Percentiles rank a stretch among this genome's conserved stretches.
Evolutionary conservation across 2,888 invertebrate genomes (phyloP).

Genomic region (Periphyllus acericola): DNA sequence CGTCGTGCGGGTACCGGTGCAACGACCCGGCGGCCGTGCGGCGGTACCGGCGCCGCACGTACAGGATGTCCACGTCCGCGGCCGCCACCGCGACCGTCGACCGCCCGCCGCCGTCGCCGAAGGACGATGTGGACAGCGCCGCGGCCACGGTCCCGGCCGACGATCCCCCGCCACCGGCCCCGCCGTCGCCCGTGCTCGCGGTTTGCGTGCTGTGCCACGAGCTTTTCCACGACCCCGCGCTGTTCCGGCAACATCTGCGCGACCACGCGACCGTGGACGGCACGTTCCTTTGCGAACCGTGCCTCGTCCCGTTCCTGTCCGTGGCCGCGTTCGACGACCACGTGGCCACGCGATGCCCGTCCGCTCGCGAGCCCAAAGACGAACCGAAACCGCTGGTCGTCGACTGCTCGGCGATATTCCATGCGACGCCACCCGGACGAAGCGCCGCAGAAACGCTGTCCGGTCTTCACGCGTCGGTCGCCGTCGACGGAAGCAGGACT

Average conservation of each 20-base stretch:
- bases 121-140: not conserved
- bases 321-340: not conserved
- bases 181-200: not conserved
- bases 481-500: not conserved
- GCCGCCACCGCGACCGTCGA: not conserved
- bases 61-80: no score
- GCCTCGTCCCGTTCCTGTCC: slow-evolving; percentile 35
- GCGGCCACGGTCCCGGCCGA: not conserved
- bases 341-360: not conserved
- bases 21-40: not conserved
- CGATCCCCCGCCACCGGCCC: not conserved
- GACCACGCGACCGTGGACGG: not conserved
- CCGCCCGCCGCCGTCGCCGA: not conserved
- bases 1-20: no score
- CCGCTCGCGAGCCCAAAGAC: not conserved
- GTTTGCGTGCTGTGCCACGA: slow-evolving; percentile 33
- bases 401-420: slow-evolving; percentile 32
- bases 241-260: not conserved
- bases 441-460: no score
- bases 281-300: not conserved
- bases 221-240: not conserved
- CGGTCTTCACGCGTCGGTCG: not conserved
- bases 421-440: not conserved
- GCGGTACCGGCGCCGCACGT: not conserved
- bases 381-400: not conserved